Evolutionary conservation across 2,888 invertebrate species (phyloP), one percentile per base, ranked within the genome.

Genomic region (Mystacides longicornis): DNA sequence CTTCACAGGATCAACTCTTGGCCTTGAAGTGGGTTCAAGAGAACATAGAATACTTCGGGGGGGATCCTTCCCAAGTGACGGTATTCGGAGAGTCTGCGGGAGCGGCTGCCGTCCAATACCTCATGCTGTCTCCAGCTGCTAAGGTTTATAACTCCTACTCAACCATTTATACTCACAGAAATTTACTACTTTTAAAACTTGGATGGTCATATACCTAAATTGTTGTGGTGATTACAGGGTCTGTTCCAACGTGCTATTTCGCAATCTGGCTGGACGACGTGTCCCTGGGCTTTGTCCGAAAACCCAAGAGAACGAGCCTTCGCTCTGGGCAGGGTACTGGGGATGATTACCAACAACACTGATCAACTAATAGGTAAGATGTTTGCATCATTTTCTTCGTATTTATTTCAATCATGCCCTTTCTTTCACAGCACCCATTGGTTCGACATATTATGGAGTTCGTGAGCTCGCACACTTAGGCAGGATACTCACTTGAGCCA

Each of bases 61-160:
- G 82, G 1, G 79, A 82, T 66, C 75, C 81, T 1, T 62, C 67
- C 0, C 72, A 75, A 19, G 78, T 82, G 48, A 81, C 82, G 9
- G 72, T 82, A 57, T 82, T 81, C 64, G 82, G 82, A 0, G 81
- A 82, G 67, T 81, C 81, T 0, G 82, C 82, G 4, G 82, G 82
- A 4, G 81, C 74, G 0, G 80, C 79, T 9, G 81, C 81, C 3
- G 81, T 81, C 0, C 81, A 82, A 63, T 70, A 80, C 33, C 73
- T 81, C 56, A 71, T 81, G 71, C 68, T 82, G 2, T 80, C 82
- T 1, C 74, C 79, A 1, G 67, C 74, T 21, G 77, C 79, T 2
- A 69, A 74, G 68, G 76, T 76, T n/a, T n/a, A n/a, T n/a, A n/a
- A n/a, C n/a, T n/a, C n/a, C n/a, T n/a, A n/a, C n/a, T n/a, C n/a